Evolutionary conservation across 2,113 vertebrate species (phyloP).

Genomic region (Neotoma lepida): DNA sequence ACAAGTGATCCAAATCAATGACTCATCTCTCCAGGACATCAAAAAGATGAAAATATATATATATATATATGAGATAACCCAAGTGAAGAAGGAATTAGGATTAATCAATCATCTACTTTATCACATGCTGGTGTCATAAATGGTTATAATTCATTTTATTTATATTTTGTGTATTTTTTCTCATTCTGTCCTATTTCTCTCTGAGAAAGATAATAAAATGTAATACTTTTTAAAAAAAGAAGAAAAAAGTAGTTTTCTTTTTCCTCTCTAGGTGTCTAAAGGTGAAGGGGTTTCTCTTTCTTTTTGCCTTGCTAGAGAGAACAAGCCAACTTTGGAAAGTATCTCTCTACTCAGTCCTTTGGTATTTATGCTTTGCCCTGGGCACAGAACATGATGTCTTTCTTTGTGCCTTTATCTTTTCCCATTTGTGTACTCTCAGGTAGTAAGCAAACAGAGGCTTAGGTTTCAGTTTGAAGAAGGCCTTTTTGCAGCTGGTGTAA

Average conservation of each 20-base stretch:
- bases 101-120: too few species aligned
- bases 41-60: too few species aligned
- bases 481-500: neutral
- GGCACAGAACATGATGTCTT: neutral
- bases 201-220: too few species aligned
- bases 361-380: conserved; percentile 9
- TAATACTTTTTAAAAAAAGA: too few species aligned
- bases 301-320: conserved; percentile 11
- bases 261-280: neutral
- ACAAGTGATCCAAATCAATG: too few species aligned
- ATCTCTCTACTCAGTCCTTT: neutral
- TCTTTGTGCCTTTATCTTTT: neutral
- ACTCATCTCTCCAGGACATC: too few species aligned
- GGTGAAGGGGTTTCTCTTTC: neutral
- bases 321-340: neutral
- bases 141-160: too few species aligned
- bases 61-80: too few species aligned
- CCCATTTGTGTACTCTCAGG: neutral
- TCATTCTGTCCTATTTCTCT: too few species aligned
- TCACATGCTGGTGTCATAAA: too few species aligned
- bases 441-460: conserved; percentile 43
- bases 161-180: too few species aligned
- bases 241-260: neutral
- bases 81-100: too few species aligned
- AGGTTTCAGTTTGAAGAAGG: neutral